Conservation (phyloP, 2,113 vertebrate genomes). For the Apus apus region DNA sequence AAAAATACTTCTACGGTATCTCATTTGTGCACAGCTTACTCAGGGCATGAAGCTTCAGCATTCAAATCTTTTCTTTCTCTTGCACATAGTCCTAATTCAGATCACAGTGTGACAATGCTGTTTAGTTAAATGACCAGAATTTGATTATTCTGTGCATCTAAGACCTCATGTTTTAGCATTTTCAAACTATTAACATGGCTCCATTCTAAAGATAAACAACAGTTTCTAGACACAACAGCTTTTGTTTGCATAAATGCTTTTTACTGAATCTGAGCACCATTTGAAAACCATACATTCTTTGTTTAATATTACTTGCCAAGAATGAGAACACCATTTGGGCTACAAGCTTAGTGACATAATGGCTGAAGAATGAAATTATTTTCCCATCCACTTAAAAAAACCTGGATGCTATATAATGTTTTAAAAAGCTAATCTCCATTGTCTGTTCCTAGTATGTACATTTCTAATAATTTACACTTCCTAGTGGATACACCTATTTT, state of each 20-base stretch:
- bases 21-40: background rate
- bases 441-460: background rate
- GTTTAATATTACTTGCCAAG: constrained; percentile 58
- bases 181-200: constrained; percentile 61
- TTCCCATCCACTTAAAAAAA: constrained; percentile 23
- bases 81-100: background rate
- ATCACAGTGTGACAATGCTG: background rate
- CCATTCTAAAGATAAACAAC: constrained; percentile 57
- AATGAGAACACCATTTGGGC: constrained; percentile 65
- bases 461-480: background rate
- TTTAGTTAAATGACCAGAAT: constrained; percentile 2
- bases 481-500: background rate
- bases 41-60: background rate
- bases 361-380: constrained; percentile 33
- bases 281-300: constrained; percentile 55
- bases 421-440: background rate
- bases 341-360: constrained; percentile 46
- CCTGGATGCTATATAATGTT: background rate
- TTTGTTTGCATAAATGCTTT: constrained; percentile 48
- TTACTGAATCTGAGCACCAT: constrained; percentile 40
- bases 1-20: background rate
- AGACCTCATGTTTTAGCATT: constrained; percentile 1
- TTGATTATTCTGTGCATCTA: background rate
- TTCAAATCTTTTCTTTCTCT: background rate
- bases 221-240: constrained; percentile 59